Evolutionary conservation across 2,888 invertebrate genomes (phyloP).

Genomic region (Meiosimyza platycephala): DNA sequence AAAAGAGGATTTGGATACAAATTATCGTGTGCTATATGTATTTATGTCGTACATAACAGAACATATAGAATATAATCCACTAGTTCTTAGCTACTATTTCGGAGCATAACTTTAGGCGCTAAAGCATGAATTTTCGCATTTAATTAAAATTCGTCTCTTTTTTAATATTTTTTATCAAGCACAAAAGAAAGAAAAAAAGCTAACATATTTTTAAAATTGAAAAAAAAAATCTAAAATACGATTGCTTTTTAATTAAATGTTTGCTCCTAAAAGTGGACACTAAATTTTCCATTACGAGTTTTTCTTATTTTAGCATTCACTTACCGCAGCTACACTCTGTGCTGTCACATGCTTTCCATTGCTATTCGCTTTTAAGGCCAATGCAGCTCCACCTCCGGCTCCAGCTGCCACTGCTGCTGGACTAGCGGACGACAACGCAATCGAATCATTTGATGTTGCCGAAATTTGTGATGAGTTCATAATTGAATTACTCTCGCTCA

Average conservation of each 20-base stretch:
- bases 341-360: constrained; percentile 53
- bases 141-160: no score
- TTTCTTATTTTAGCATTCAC: constrained; percentile 30
- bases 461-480: constrained; percentile 68
- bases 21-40: no score
- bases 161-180: no score
- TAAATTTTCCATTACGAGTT: background rate
- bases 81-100: no score
- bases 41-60: no score
- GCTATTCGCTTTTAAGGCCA: constrained; percentile 43
- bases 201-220: background rate
- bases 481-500: constrained; percentile 62
- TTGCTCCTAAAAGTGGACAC: constrained; percentile 16
- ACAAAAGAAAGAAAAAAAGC: background rate
- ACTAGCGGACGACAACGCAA: constrained; percentile 49
- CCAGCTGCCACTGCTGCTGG: constrained; percentile 33
- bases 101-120: no score
- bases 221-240: no score
- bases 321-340: constrained; percentile 57
- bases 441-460: constrained; percentile 63
- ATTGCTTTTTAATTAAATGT: no score
- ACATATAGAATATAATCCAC: no score
- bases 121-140: no score
- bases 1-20: background rate
- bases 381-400: constrained; percentile 44